These are phyloP conservation scores for Elephas maximus DNA, from an alignment of 2,113 vertebrate genomes.

Conservation along the genomic window DNA sequence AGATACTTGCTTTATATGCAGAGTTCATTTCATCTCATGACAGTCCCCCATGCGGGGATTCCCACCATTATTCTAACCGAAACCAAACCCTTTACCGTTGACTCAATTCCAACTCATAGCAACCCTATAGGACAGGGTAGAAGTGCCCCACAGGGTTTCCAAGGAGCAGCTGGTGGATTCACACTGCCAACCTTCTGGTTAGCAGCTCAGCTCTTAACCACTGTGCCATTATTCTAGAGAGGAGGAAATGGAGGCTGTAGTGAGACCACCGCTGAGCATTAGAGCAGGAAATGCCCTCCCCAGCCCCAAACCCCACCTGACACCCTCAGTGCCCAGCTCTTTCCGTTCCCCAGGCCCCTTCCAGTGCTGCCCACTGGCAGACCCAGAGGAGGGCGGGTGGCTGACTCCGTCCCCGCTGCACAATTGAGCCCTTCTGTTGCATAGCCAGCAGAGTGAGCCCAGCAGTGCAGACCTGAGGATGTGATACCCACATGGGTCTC, in stretches of 20 bases:
- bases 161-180: no score
- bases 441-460: background rate
- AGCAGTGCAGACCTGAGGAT: background rate
- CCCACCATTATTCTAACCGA: background rate
- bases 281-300: background rate
- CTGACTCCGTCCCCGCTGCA: background rate
- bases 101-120: no score
- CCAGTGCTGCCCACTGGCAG: no score
- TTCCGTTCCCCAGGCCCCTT: background rate
- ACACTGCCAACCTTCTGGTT: no score
- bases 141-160: no score
- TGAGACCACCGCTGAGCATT: background rate
- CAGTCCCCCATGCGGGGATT: background rate
- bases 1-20: background rate
- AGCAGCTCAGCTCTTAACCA: no score
- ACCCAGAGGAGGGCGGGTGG: background rate
- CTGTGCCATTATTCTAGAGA: background rate
- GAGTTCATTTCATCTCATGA: background rate
- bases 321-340: background rate
- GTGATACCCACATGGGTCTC: background rate
- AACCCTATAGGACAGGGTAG: no score
- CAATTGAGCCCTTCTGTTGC: background rate
- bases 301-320: accelerated
- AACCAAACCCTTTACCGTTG: no score
- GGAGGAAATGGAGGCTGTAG: background rate